A percentile compares a stretch with the other conserved stretches of the same genome.
Conservation (phyloP, 2,888 invertebrate species). For the Brachypalpus laphriformis region DNA sequence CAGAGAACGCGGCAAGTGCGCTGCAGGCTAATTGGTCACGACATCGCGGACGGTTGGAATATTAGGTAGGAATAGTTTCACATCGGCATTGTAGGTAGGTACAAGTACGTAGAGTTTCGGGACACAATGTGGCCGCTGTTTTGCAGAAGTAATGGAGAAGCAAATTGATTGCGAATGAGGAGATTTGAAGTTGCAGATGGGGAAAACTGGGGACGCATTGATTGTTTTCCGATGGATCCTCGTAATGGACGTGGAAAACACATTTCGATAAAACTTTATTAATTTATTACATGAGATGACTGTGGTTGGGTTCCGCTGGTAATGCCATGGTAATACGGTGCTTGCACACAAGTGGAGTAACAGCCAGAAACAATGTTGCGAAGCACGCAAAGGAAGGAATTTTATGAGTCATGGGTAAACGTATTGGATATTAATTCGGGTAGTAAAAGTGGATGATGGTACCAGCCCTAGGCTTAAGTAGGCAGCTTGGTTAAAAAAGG, state of each 20-base stretch:
- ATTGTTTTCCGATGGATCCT: slow-evolving; percentile 22
- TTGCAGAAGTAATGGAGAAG: slow-evolving; percentile 19
- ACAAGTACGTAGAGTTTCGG: not conserved
- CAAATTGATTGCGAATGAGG: slow-evolving; percentile 52
- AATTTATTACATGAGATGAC: slow-evolving; percentile 42
- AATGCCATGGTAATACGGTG: not conserved
- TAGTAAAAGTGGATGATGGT: not conserved
- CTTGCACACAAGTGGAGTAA: not conserved
- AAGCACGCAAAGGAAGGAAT: not conserved
- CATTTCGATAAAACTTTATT: slow-evolving; percentile 53
- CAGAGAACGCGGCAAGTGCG: slow-evolving; percentile 67
- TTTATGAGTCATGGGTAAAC: slow-evolving; percentile 8
- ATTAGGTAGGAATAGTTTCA: slow-evolving; percentile 29
- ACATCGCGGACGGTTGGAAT: slow-evolving; percentile 59
- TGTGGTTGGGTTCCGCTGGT: slow-evolving; percentile 16
- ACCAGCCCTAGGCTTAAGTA: not conserved
- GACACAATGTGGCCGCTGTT: slow-evolving; percentile 12
- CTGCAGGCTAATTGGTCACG: slow-evolving; percentile 75
- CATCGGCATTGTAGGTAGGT: not conserved
- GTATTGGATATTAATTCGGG: slow-evolving; percentile 19
- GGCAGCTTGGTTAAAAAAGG: not conserved
- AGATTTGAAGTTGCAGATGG: slow-evolving; percentile 11
- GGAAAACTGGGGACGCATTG: slow-evolving; percentile 23
- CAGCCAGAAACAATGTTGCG: slow-evolving; percentile 3
- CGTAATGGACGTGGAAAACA: not conserved